Percentiles rank a stretch among this genome's conserved stretches.
phyloP scores from a whole-genome alignment of 1,140 invertebrate genomes.

The Trichonephila inaurata region DNA sequence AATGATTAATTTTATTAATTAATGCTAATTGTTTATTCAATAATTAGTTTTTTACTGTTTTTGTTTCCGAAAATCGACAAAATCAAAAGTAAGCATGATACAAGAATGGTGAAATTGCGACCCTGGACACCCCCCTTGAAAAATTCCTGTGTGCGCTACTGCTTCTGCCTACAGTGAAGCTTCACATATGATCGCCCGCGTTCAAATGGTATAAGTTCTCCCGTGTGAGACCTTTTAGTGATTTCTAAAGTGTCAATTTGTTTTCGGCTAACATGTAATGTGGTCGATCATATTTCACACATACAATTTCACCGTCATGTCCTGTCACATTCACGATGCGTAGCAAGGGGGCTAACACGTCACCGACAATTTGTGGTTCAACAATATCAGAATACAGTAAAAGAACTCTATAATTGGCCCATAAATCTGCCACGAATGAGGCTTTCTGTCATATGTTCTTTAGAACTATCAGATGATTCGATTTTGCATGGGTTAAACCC shows the following conservation, averaged over 20 bases:
- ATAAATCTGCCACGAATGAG: conserved; percentile 42
- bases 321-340: conserved; percentile 45
- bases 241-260: conserved; percentile 45
- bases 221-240: conserved; percentile 8
- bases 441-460: neutral
- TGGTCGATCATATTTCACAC: conserved; percentile 36
- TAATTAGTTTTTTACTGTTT: too few species aligned
- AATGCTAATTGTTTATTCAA: too few species aligned
- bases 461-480: too few species aligned
- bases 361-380: conserved; percentile 23
- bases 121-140: too few species aligned
- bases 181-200: neutral
- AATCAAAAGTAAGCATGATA: too few species aligned
- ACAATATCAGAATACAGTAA: conserved; percentile 51
- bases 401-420: neutral
- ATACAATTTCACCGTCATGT: conserved; percentile 44
- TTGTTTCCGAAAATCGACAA: too few species aligned
- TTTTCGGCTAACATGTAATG: conserved; percentile 16
- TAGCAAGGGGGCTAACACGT: conserved; percentile 26
- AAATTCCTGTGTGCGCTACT: too few species aligned
- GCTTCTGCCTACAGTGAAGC: conserved; percentile 6
- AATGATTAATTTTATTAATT: too few species aligned
- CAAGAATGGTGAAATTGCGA: too few species aligned
- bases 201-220: conserved; percentile 20
- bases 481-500: too few species aligned